Base-by-base conservation (phyloP, 2,113 vertebrate species). In the Mobula hypostoma region DNA sequence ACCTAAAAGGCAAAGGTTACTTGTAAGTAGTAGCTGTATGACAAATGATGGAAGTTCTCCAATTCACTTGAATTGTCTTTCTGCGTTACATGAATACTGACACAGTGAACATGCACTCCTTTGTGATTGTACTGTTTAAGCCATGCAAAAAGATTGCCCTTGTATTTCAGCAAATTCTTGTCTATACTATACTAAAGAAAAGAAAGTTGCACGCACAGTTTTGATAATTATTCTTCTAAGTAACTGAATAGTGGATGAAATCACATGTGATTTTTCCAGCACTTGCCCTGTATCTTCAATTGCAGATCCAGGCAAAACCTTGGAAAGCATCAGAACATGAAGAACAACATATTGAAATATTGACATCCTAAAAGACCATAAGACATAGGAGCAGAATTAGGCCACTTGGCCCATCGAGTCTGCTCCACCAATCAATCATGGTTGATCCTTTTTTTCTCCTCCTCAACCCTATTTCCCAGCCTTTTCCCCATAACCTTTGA, bases 1-100 rank as follows among this genome's bases (percentile, higher is more conserved):
- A 94, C 97, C 99, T 99, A 95, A 94, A 94, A 95, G 94, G 95
- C 87, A 94, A 24, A 79, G 61, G 90, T 94, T 93, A 80, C 24
- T 36, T 83, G 61, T 94, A 58, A 77, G 74, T 61, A 63, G 58
- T 27, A 70, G 8, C 9, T 48, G n/a, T 21, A 74, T 48, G 66
- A 74, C 32, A 14, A 66, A 19, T 66, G 27, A 61, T 63, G 27
- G 58, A 66, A 88, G 27, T 14, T 88, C 85, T 63, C 11, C 29
- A 68, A 14, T 63, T 90, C 29, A 90, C 6, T 36, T 66, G 32
- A 87, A 87, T 29, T 61, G 24, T 61, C 56, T 61, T 48, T 85
- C 82, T n/a, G 56, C 2, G 24, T 87, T 87, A 29, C 14, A 63
- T 8, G 27, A 48, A 24, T 14, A 58, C 11, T 3, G 4, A 14